phyloP scores from a whole-genome alignment of 1,140 invertebrate genomes.

The Magallana angulata region DNA sequence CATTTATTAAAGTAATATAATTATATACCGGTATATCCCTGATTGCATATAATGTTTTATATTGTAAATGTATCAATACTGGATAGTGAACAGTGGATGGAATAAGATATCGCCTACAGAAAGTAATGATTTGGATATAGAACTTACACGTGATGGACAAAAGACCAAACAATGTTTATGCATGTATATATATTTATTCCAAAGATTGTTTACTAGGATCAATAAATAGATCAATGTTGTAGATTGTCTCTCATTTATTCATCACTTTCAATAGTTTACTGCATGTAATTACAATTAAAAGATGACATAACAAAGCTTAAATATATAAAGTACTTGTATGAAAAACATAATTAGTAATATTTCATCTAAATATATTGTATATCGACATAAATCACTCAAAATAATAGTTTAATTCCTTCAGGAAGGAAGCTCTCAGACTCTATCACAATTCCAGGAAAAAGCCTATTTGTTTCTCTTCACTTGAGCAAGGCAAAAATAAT shows the following conservation, averaged over 20 bases:
- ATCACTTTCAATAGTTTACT: neutral
- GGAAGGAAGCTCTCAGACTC: neutral
- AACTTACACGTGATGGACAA: no score
- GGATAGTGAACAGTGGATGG: neutral
- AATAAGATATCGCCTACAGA: neutral
- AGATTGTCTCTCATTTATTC: neutral
- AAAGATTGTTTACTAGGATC: neutral
- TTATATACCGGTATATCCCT: neutral
- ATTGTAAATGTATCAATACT: neutral
- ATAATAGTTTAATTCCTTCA: neutral
- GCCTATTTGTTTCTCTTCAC: no score
- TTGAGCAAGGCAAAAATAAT: no score
- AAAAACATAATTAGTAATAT: neutral
- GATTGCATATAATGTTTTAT: neutral
- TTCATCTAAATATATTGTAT: neutral
- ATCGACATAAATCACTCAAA: neutral
- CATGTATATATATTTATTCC: neutral
- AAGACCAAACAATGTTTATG: no score
- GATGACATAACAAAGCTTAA: neutral
- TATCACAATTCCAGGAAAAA: no score
- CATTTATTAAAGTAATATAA: neutral
- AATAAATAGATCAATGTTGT: neutral
- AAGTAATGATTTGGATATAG: no score
- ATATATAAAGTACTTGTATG: neutral
- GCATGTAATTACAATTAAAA: neutral